These are phyloP conservation scores for Sandelia bainsii DNA, from an alignment of 2,797 vertebrate species.

Conservation along the genomic window DNA sequence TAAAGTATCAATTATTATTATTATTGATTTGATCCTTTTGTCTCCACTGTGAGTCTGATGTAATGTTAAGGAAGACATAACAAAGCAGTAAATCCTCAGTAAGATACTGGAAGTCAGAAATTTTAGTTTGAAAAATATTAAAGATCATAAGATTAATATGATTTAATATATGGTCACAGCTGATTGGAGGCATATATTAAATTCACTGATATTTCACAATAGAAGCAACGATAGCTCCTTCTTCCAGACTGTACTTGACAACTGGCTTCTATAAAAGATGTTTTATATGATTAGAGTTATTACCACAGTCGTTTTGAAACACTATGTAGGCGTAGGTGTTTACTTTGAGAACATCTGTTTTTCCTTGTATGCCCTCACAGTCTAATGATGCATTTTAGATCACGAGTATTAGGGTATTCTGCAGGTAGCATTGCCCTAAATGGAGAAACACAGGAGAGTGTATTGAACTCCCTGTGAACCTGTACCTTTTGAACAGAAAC, in stretches of 20 bases:
- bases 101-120: too few species aligned
- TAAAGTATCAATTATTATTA: too few species aligned
- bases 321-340: too few species aligned
- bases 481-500: constrained; percentile 13
- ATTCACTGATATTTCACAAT: neutral
- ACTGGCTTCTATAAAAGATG: too few species aligned
- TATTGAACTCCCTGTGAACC: constrained; percentile 47
- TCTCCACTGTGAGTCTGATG: too few species aligned
- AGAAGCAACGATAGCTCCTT: too few species aligned
- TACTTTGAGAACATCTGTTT: neutral
- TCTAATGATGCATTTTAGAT: neutral
- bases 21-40: too few species aligned
- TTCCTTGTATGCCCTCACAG: neutral
- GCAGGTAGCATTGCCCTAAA: neutral
- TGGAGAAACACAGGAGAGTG: neutral
- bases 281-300: too few species aligned
- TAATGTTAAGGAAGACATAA: too few species aligned
- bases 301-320: neutral
- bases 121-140: too few species aligned
- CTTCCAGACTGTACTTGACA: neutral
- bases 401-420: neutral
- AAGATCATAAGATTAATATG: too few species aligned
- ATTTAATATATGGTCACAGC: neutral
- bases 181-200: neutral
- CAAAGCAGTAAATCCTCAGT: too few species aligned